These are phyloP conservation scores for Temnothorax nylanderi DNA, from an alignment of 1,140 invertebrate species.

Conservation along the genomic window DNA sequence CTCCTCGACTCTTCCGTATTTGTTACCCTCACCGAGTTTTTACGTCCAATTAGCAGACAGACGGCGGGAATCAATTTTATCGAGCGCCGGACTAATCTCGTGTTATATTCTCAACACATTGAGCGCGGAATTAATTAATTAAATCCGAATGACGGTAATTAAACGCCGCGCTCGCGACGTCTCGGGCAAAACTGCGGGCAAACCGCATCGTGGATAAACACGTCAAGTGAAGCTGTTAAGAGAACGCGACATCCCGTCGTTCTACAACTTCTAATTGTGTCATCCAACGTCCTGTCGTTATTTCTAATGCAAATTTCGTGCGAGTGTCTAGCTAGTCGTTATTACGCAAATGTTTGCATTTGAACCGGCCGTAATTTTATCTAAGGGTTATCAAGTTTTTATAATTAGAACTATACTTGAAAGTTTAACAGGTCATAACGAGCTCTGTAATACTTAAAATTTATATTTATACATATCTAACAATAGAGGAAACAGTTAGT, in stretches of 20 bases:
- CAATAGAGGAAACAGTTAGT: conserved; percentile 9
- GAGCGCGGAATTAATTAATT: conserved; percentile 56
- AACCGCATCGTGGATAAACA: not conserved
- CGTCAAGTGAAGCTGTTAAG: not conserved
- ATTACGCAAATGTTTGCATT: not conserved
- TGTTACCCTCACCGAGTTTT: not conserved
- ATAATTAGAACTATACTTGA: not conserved
- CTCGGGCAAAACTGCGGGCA: not conserved
- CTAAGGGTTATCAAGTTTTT: not conserved
- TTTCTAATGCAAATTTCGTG: not conserved
- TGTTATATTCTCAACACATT: conserved; percentile 8
- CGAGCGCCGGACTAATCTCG: conserved; percentile 17
- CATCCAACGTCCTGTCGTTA: not conserved
- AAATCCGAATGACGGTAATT: conserved; percentile 45
- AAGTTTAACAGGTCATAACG: not conserved
- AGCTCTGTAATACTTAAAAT: not conserved
- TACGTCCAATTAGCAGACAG: conserved; percentile 48
- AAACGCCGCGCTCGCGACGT: conserved; percentile 9
- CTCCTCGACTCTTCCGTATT: not conserved
- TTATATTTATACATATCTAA: not conserved
- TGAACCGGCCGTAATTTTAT: not conserved
- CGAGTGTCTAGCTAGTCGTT: no score
- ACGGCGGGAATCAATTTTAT: not conserved
- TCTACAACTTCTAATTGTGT: conserved; percentile 17
- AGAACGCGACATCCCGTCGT: not conserved